Base-by-base conservation (phyloP, 2,113 vertebrate species). In the Amphiprion ocellaris region DNA sequence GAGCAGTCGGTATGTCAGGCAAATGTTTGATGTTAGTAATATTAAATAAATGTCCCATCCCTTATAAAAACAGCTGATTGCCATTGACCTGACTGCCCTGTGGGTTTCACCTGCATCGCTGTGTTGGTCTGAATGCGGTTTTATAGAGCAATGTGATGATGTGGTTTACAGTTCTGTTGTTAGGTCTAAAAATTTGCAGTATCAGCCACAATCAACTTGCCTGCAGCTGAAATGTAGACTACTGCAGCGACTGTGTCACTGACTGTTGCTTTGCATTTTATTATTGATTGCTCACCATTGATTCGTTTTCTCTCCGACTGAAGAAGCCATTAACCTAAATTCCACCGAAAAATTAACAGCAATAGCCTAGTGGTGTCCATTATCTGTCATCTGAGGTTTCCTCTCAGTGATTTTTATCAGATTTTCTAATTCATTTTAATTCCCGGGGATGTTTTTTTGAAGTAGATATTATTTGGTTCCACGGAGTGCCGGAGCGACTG, bases 391-490 rank as follows among this genome's bases (percentile, higher is more conserved):
- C 19, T 72, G 19, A 41, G 15, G 71, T 79, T 49, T 71, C 10
- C 23, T 10, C 12, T 72, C 59, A 69, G 55, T 17, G 41, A 44
- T 23, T 60, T 47, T 49, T 66, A 10, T 39, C 44, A 56, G 21
- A 69, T 74, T 74, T 76, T 28, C 37, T 21, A 84, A 82, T 80
- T 77, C 46, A 26, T 24, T n/a, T n/a, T 1, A 68, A 77, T 73
- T 69, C 58, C 68, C 39, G 14, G 21, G 41, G 59, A 39, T 62
- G 37, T 0, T 21, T 70, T 9, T 84, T 68, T 74, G 54, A 89
- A 58, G 76, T 63, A 44, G 37, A 65, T 73, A 39, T 55, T 70
- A 55, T 77, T 81, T 66, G 58, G 39, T 68, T 79, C 54, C 41
- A 49, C 10, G 1, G 60, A 21, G 74, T 59, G 39, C 68, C 76